Evolutionary conservation across 2,888 invertebrate species (phyloP).

Genomic region (Neoaliturus tenellus): DNA sequence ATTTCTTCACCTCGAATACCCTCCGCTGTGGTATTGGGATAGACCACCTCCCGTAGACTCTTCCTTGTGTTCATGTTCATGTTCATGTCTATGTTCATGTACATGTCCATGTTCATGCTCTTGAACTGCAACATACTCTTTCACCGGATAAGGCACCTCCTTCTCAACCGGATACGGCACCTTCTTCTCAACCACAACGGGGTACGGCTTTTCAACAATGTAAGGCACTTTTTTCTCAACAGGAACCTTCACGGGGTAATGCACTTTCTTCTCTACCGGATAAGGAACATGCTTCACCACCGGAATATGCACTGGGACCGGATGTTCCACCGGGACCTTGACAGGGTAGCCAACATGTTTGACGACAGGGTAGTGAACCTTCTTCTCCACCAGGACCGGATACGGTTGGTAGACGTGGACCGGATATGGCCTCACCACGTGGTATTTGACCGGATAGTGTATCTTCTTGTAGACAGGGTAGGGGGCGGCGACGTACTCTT

Average conservation of each 20-base stretch:
- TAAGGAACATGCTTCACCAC: conserved; percentile 70
- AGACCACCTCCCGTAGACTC: neutral
- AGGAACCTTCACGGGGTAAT: conserved; percentile 80
- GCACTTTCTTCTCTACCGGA: conserved; percentile 81
- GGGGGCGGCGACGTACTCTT: conserved; percentile 23
- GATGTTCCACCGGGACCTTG: conserved; percentile 24
- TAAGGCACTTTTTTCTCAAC: conserved; percentile 83
- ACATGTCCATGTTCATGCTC: no score
- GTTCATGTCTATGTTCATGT: no score
- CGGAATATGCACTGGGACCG: conserved; percentile 23
- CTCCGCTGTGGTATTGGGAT: neutral
- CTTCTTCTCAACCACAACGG: conserved; percentile 66
- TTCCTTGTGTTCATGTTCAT: neutral
- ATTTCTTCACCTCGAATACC: neutral
- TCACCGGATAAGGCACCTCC: conserved; percentile 14
- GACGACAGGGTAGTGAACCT: conserved; percentile 11
- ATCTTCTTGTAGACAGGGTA: conserved; percentile 33
- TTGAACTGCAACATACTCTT: conserved; percentile 1
- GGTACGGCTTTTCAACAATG: conserved; percentile 79
- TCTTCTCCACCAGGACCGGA: conserved; percentile 15
- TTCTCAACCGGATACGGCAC: neutral
- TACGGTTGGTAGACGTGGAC: neutral
- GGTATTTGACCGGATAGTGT: conserved; percentile 36
- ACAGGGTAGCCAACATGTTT: conserved; percentile 22
- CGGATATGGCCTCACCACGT: conserved; percentile 18